Conservation (phyloP, 2,888 invertebrate species). For the Philhelius pedissequus region DNA sequence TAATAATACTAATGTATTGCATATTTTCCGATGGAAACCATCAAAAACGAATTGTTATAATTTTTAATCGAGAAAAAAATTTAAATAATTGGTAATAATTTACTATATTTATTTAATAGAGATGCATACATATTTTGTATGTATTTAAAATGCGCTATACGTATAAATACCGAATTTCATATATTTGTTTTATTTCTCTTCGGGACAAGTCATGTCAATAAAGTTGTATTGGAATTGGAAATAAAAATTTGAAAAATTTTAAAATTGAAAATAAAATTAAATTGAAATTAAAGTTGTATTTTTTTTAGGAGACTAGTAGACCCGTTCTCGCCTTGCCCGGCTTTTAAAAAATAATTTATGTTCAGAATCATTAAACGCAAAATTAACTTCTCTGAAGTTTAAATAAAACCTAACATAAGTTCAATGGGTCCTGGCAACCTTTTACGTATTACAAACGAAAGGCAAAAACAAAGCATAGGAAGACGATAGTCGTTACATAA, state of each 20-base stretch:
- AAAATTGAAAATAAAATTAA: background rate
- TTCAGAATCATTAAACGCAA: too few species aligned
- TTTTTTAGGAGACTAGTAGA: too few species aligned
- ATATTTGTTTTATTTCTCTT: background rate
- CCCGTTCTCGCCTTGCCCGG: too few species aligned
- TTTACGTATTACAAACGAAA: too few species aligned
- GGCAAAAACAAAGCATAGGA: too few species aligned
- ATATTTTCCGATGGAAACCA: slow-evolving; percentile 6
- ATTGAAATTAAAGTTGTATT: background rate
- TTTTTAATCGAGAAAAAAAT: background rate
- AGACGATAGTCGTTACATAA: too few species aligned
- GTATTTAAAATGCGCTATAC: background rate
- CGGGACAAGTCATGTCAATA: background rate
- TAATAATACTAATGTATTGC: background rate
- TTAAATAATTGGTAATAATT: background rate
- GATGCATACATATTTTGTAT: too few species aligned
- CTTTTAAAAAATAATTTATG: too few species aligned
- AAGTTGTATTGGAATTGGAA: background rate
- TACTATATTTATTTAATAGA: background rate
- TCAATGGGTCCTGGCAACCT: too few species aligned
- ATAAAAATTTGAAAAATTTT: background rate
- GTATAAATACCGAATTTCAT: background rate
- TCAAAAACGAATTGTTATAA: slow-evolving; percentile 7
- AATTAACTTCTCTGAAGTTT: too few species aligned
- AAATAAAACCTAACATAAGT: too few species aligned